These are phyloP conservation scores for Caenorhabditis latens DNA, from an alignment of 1,140 invertebrate species.

Conservation along the genomic window DNA sequence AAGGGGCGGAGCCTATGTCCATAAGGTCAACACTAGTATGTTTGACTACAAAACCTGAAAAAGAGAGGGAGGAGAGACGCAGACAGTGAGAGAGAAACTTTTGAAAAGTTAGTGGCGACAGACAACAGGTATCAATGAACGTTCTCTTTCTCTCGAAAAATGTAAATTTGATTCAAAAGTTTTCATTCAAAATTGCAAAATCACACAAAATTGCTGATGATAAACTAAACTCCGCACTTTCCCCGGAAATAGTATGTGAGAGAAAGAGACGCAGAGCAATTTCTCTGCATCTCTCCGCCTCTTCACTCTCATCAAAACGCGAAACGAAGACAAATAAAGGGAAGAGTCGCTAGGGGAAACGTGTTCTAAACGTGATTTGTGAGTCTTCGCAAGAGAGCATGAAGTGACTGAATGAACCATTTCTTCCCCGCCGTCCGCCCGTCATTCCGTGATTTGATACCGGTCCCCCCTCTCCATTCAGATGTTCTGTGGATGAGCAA, in stretches of 20 bases:
- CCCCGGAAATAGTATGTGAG: not conserved
- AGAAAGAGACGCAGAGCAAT: conserved; percentile 19
- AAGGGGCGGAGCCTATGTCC: conserved; percentile 24
- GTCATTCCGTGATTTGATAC: conserved; percentile 54
- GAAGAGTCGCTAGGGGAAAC: not conserved
- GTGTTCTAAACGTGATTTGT: conserved; percentile 51
- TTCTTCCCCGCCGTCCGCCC: not conserved
- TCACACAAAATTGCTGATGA: no score
- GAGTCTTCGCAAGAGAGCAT: not conserved
- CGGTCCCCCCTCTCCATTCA: not conserved
- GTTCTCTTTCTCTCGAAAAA: no score
- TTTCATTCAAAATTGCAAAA: no score
- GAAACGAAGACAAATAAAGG: conserved; percentile 18
- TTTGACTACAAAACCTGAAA: conserved; percentile 54
- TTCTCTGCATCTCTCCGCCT: not conserved
- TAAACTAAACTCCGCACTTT: no score
- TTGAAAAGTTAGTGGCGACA: not conserved
- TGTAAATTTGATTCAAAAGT: no score
- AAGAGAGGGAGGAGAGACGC: not conserved
- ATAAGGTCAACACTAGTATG: conserved; percentile 37
- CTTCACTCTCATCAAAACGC: not conserved
- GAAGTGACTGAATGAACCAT: not conserved
- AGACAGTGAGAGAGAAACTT: not conserved
- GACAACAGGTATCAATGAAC: not conserved
- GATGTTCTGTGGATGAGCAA: conserved; percentile 28